phyloP scores from a whole-genome alignment of 2,888 invertebrate species.

The Hetaerina titia region DNA sequence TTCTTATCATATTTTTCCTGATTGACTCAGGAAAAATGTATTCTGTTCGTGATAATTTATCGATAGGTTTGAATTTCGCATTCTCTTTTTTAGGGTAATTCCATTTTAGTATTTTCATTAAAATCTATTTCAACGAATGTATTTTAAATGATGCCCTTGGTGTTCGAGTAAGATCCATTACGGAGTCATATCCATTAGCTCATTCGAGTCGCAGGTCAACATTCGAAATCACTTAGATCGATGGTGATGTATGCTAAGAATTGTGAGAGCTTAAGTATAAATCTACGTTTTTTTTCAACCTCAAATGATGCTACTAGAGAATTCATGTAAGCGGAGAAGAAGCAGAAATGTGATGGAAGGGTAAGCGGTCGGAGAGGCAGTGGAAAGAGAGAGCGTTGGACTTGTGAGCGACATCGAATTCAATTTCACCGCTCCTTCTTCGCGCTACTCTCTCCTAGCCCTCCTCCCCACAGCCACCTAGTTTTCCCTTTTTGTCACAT shows the following conservation, averaged over 20 bases:
- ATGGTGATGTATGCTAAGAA: neutral
- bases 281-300: neutral
- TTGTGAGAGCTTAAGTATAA: neutral
- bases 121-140: too few species aligned
- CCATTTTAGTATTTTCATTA: too few species aligned
- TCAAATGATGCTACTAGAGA: neutral
- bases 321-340: neutral
- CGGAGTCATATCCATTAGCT: too few species aligned
- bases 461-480: neutral
- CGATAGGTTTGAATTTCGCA: too few species aligned
- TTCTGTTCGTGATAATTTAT: too few species aligned
- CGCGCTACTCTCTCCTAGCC: neutral
- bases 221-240: neutral
- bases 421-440: neutral
- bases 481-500: neutral
- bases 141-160: too few species aligned
- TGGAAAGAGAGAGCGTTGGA: neutral
- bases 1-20: too few species aligned
- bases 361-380: neutral
- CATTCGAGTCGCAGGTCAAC: neutral
- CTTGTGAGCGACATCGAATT: neutral
- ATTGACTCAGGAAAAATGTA: too few species aligned
- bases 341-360: neutral
- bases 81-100: too few species aligned
- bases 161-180: too few species aligned